phyloP scores from a whole-genome alignment of 1,140 invertebrate genomes.

The Heliconius nattereri region DNA sequence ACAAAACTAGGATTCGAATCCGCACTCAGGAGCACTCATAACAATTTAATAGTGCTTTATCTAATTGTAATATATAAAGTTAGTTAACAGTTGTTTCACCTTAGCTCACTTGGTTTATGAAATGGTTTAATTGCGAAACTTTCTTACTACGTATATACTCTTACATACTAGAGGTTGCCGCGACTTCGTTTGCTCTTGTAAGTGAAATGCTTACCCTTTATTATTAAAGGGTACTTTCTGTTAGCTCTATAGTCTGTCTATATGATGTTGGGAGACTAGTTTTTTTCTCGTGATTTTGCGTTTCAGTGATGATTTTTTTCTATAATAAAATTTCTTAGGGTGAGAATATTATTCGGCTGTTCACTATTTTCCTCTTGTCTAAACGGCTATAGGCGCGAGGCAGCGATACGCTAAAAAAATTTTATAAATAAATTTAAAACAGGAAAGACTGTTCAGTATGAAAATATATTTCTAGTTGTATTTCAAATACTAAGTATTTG shows the following conservation, averaged over 20 bases:
- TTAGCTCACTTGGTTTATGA: slow-evolving; percentile 10
- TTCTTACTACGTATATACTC: slow-evolving; percentile 8
- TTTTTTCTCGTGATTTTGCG: neutral
- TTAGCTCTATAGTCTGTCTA: neutral
- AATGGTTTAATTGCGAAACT: slow-evolving; percentile 6
- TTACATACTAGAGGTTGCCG: neutral
- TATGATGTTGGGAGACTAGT: neutral
- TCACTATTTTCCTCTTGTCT: too few species aligned
- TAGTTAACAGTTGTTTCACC: slow-evolving; percentile 7
- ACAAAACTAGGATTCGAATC: neutral
- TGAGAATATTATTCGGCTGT: too few species aligned
- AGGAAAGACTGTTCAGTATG: too few species aligned
- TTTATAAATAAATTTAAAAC: too few species aligned
- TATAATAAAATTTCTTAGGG: too few species aligned
- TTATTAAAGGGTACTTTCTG: neutral
- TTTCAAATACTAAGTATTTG: too few species aligned
- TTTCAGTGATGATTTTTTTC: too few species aligned
- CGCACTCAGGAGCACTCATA: neutral
- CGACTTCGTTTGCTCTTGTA: slow-evolving; percentile 13
- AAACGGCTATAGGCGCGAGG: too few species aligned
- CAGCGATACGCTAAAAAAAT: too few species aligned
- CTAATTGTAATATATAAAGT: slow-evolving; percentile 16
- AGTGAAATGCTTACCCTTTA: neutral
- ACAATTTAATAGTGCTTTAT: neutral
- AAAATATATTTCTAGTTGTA: too few species aligned